These are phyloP conservation scores for Drosophila ficusphila DNA, from an alignment of 1,140 invertebrate genomes.

Conservation along the genomic window DNA sequence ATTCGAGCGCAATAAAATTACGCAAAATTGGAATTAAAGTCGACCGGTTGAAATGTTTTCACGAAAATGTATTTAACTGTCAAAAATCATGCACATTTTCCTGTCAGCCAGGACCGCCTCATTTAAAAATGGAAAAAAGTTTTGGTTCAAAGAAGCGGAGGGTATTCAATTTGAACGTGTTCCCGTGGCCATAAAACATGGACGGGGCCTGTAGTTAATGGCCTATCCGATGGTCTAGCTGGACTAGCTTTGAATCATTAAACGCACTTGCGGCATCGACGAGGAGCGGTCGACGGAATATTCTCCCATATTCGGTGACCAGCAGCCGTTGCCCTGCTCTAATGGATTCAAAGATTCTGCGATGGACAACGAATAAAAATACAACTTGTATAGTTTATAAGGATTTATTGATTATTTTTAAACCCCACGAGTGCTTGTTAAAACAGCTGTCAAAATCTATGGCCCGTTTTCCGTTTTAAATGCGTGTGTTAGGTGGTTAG, in stretches of 20 bases:
- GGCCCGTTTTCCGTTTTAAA: too few species aligned
- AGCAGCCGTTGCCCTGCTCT: slow-evolving; percentile 5
- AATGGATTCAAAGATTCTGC: slow-evolving; percentile 37
- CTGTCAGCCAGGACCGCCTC: not conserved
- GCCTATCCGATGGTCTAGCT: slow-evolving; percentile 56
- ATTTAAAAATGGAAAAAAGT: slow-evolving; percentile 54
- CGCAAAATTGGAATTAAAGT: slow-evolving; percentile 66
- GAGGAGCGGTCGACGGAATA: not conserved
- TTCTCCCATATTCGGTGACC: slow-evolving; percentile 16
- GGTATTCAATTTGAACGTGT: slow-evolving; percentile 58
- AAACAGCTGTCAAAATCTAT: not conserved
- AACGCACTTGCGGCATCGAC: slow-evolving; percentile 66
- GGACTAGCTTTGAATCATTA: slow-evolving; percentile 67
- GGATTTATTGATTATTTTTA: slow-evolving; percentile 16
- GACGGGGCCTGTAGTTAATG: slow-evolving; percentile 71
- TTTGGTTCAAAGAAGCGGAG: slow-evolving; percentile 25
- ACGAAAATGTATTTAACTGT: slow-evolving; percentile 52
- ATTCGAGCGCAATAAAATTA: slow-evolving; percentile 48
- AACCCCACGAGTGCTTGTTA: not conserved
- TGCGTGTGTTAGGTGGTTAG: too few species aligned
- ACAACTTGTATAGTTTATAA: slow-evolving; percentile 17
- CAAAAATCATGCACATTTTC: slow-evolving; percentile 54
- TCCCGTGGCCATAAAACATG: slow-evolving; percentile 73
- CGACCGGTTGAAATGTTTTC: slow-evolving; percentile 11
- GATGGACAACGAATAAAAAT: slow-evolving; percentile 16